Evolutionary conservation across 2,113 vertebrate species (phyloP), one percentile per base, ranked within the genome.

Genomic region (Lagopus muta): DNA sequence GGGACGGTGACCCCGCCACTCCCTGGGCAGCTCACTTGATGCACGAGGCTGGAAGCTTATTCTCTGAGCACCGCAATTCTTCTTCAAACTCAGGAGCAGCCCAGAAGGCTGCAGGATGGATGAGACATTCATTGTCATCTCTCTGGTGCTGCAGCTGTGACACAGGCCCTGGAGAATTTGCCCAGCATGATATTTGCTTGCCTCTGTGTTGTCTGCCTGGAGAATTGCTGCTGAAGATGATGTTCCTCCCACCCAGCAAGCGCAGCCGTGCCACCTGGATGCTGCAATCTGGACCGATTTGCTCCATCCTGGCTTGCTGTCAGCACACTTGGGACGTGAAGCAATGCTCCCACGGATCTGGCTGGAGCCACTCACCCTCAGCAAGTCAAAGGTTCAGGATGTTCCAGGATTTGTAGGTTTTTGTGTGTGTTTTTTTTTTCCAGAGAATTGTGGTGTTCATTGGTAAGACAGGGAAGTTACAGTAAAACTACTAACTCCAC

Each of bases 381-480:
- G 62, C 57, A 58, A 95, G 82, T 47, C 62, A 38, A 64, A 80
- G 82, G 80, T 82, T 92, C 74, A 57, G 90, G 94, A 95, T 91
- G 86, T 92, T 88, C 89, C 82, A 88, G 79, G 73, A 90, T 91
- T 90, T 95, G 93, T 90, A 97, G 88, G 66, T 84, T 54, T 27
- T 54, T 28, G 27, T 27, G 40, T 40, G 10, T 40, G 13, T 40
- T 52, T 52, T 52, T 27, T 92, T 96, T 78, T 89, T 95, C 61
- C 88, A 80, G 95, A 93, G 90, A 96, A 79, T 95, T 95, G 88
- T 80, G 92, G 90, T 80, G 94, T 71, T 82, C 60, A 25, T 25
- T 86, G 96, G 93, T 72, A 85, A 94, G 94, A 80, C 83, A 88
- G 93, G 92, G 88, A 92, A 95, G 84, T 75, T 87, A 87, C 92